phyloP scores from a whole-genome alignment of 2,797 vertebrate genomes.

The Fistularia tabacaria region DNA sequence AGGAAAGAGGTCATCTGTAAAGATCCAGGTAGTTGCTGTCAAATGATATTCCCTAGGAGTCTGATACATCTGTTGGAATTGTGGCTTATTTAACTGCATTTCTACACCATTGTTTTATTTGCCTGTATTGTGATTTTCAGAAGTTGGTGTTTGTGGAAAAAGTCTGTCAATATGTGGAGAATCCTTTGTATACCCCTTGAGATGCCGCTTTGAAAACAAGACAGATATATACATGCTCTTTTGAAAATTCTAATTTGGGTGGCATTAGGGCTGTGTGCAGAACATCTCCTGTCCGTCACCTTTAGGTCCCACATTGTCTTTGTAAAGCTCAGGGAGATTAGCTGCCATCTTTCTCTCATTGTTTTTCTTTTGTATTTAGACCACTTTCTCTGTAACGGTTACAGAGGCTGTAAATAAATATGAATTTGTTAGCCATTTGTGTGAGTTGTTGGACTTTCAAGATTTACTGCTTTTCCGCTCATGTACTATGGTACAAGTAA shows the following conservation, averaged over 20 bases:
- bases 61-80: slow-evolving; percentile 21
- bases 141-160: slow-evolving; percentile 27
- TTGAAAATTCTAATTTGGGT: slow-evolving; percentile 44
- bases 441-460: slow-evolving; percentile 3
- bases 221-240: slow-evolving; percentile 12
- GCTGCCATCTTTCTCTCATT: slow-evolving; percentile 73
- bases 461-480: background rate
- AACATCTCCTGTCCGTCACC: slow-evolving; percentile 72
- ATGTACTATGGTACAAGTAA: too few species aligned
- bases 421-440: slow-evolving; percentile 87
- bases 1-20: slow-evolving; percentile 2
- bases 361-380: slow-evolving; percentile 74
- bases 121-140: slow-evolving; percentile 14
- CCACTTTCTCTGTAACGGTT: slow-evolving; percentile 87
- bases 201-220: slow-evolving; percentile 43
- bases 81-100: slow-evolving; percentile 13
- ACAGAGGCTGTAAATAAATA: slow-evolving; percentile 99
- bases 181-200: slow-evolving; percentile 7
- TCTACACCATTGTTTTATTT: slow-evolving; percentile 8
- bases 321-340: slow-evolving; percentile 98
- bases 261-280: slow-evolving; percentile 67
- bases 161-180: slow-evolving; percentile 8
- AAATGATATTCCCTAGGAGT: slow-evolving; percentile 3
- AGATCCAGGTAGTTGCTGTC: slow-evolving; percentile 16
- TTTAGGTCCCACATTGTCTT: slow-evolving; percentile 83